Evolutionary conservation across 1,140 invertebrate genomes (phyloP).

Genomic region (Venturia canescens): DNA sequence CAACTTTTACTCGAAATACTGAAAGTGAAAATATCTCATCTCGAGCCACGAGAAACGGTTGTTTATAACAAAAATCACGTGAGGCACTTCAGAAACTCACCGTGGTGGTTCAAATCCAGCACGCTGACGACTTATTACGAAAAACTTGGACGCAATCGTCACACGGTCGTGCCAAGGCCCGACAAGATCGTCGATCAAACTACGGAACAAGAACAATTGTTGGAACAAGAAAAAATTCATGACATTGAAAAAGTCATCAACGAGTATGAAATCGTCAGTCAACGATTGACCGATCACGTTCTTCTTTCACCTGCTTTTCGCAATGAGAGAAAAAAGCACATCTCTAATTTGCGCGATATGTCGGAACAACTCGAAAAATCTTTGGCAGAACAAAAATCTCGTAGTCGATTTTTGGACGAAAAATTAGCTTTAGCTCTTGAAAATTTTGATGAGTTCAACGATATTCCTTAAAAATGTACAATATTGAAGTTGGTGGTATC

Average conservation of each 20-base stretch:
- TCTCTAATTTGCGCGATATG: conserved; percentile 55
- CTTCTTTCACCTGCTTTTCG: background rate
- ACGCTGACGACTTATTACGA: conserved; percentile 58
- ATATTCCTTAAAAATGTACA: background rate
- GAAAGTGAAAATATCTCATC: conserved; percentile 62
- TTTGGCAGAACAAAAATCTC: conserved; percentile 62
- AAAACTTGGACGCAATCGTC: background rate
- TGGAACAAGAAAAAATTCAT: conserved; percentile 17
- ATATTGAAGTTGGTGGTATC: no score
- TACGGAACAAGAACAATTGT: conserved; percentile 37
- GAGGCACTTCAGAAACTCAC: conserved; percentile 67
- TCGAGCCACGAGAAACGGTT: conserved; percentile 62
- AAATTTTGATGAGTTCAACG: background rate
- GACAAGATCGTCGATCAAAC: background rate
- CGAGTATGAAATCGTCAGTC: background rate
- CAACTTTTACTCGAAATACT: conserved; percentile 68
- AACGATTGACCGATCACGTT: background rate
- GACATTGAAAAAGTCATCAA: conserved; percentile 40
- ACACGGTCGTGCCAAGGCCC: conserved; percentile 18
- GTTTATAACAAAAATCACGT: conserved; percentile 73
- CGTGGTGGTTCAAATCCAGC: conserved; percentile 74
- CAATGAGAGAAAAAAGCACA: background rate
- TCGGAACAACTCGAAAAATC: conserved; percentile 60
- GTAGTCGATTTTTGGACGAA: conserved; percentile 61
- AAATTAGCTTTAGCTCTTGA: conserved; percentile 63